Conservation (phyloP, 2,797 vertebrate species). For the Morus bassanus region DNA sequence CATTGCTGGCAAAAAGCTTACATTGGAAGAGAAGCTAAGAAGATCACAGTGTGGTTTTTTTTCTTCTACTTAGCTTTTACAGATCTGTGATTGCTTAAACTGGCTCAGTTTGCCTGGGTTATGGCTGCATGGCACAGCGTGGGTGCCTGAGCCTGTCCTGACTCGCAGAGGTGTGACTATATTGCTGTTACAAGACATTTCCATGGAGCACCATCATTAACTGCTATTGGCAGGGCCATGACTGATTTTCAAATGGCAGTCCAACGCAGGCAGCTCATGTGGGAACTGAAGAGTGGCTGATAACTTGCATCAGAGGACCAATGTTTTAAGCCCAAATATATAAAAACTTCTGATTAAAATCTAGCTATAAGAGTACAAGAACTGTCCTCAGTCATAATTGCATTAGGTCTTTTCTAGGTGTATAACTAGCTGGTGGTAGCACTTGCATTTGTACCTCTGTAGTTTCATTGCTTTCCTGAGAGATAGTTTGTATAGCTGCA, state of each 20-base stretch:
- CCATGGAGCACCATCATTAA: background rate
- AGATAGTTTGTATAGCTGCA: background rate
- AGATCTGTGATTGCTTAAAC: background rate
- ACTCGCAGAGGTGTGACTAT: background rate
- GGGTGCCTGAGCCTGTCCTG: background rate
- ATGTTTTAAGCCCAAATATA: background rate
- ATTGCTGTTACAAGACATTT: accelerated
- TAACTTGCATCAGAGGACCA: background rate
- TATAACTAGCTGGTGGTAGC: background rate
- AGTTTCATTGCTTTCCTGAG: background rate
- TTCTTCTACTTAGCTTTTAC: background rate
- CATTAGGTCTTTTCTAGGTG: background rate
- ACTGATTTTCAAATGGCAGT: background rate
- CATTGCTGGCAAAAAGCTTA: background rate
- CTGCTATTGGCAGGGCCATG: background rate
- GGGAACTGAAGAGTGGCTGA: background rate
- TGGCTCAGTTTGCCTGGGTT: background rate
- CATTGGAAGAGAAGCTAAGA: background rate
- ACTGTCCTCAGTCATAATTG: background rate
- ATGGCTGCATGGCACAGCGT: background rate
- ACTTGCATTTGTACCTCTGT: background rate
- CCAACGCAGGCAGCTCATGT: background rate
- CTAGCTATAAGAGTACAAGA: background rate
- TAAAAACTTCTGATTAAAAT: background rate
- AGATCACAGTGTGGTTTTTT: background rate